Percentiles rank a stretch among this genome's conserved stretches.
Evolutionary conservation across 2,888 invertebrate species (phyloP).

Genomic region (Escarpia spicata): DNA sequence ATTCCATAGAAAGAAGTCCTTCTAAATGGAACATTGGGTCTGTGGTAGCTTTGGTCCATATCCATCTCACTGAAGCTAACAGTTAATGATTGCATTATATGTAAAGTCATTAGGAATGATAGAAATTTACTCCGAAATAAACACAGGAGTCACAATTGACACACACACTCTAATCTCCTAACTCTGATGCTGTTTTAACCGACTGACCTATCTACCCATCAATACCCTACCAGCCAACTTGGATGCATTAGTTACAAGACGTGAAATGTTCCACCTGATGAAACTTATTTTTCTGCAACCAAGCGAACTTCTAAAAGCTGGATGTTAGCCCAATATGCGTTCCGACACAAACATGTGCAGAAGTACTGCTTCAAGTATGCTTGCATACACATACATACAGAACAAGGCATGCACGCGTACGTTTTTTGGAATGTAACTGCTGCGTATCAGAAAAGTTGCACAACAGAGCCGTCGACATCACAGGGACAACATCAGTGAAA

Average conservation of each 20-base stretch:
- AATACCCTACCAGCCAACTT: not conserved
- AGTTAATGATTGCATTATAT: not conserved
- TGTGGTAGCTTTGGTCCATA: not conserved
- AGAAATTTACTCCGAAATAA: not conserved
- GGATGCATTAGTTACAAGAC: not conserved
- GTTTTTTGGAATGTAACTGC: not conserved
- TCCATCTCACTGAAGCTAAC: not conserved
- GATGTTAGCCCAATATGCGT: not conserved
- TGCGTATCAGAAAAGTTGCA: not conserved
- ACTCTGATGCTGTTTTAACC: not conserved
- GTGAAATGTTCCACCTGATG: not conserved
- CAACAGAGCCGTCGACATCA: not conserved
- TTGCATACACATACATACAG: not conserved
- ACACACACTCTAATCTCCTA: not conserved
- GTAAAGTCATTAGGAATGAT: not conserved
- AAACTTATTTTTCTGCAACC: not conserved
- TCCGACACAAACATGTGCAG: not conserved
- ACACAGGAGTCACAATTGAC: not conserved
- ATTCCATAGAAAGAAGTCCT: not conserved
- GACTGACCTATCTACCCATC: not conserved
- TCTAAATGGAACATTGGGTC: not conserved
- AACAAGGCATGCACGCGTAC: not conserved
- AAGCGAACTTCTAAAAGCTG: not conserved
- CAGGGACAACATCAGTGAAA: not conserved
- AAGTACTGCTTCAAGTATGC: not conserved